Evolutionary conservation across 2,888 invertebrate genomes (phyloP).

Genomic region (Chymomyza caudatula): DNA sequence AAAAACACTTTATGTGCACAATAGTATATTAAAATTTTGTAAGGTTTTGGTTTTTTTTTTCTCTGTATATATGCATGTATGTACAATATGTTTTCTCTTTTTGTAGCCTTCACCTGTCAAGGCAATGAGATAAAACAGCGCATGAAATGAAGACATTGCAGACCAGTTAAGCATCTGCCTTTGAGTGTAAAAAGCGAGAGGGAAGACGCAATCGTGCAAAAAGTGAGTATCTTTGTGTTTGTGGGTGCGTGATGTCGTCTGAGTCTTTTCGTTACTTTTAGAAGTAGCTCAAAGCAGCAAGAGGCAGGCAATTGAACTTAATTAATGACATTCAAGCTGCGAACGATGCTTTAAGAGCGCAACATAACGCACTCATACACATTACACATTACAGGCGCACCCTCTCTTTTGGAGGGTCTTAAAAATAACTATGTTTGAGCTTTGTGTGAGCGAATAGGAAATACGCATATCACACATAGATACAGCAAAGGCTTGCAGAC

Average conservation of each 20-base stretch:
- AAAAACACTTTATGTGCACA: background rate
- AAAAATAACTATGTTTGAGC: no score
- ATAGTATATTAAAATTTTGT: background rate
- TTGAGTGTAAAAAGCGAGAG: background rate
- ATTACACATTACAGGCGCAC: no score
- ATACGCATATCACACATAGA: no score
- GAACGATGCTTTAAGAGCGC: background rate
- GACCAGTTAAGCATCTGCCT: background rate
- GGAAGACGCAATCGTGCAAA: background rate
- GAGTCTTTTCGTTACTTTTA: background rate
- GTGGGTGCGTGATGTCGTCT: background rate
- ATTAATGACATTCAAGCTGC: background rate
- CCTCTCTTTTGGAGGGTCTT: no score
- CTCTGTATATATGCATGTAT: background rate
- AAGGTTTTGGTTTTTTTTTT: background rate
- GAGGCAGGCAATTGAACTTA: constrained; percentile 1
- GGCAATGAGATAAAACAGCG: background rate
- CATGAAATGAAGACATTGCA: background rate
- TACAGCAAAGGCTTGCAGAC: no score
- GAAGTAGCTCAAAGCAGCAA: background rate
- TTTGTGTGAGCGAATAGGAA: no score
- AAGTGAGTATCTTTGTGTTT: background rate
- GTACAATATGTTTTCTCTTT: background rate
- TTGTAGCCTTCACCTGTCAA: background rate
- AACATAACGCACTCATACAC: background rate